Percentiles rank a stretch among this genome's conserved stretches.
phyloP scores from a whole-genome alignment of 2,113 vertebrate species.

The Edolisoma coerulescens region DNA sequence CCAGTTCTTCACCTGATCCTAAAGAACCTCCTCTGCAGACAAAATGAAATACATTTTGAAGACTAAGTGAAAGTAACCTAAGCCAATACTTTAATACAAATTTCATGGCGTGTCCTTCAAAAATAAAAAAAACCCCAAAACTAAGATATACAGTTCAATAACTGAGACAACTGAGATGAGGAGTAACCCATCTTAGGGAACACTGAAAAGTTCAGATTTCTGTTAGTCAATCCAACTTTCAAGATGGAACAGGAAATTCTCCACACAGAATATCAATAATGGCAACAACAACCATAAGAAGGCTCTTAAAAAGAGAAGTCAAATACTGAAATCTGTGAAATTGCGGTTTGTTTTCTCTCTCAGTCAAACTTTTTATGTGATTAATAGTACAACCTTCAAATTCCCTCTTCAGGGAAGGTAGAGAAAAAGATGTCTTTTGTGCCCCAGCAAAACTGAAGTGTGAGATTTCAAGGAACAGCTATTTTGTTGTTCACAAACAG shows the following conservation, averaged over 20 bases:
- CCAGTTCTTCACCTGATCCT: constrained; percentile 22
- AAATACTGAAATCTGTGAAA: constrained; percentile 6
- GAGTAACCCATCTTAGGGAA: background rate
- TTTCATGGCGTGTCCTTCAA: background rate
- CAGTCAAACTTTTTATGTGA: background rate
- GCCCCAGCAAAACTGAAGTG: background rate
- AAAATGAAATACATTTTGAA: constrained; percentile 44
- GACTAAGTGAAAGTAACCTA: constrained; percentile 17
- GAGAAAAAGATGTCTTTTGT: background rate
- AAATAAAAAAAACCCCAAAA: background rate
- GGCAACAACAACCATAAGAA: background rate
- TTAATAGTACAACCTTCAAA: background rate
- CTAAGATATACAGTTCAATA: background rate
- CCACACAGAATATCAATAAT: background rate
- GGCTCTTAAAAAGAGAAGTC: background rate
- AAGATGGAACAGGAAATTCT: constrained; percentile 5
- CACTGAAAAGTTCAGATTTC: constrained; percentile 29
- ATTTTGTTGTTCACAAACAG: background rate
- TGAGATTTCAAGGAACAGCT: background rate
- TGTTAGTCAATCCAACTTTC: constrained; percentile 25
- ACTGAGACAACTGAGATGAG: background rate
- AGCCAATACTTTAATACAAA: background rate
- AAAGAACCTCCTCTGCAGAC: constrained; percentile 24
- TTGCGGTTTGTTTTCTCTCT: background rate
- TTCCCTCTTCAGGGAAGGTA: background rate